phyloP scores from a whole-genome alignment of 2,113 vertebrate species.

The Carlito syrichta region DNA sequence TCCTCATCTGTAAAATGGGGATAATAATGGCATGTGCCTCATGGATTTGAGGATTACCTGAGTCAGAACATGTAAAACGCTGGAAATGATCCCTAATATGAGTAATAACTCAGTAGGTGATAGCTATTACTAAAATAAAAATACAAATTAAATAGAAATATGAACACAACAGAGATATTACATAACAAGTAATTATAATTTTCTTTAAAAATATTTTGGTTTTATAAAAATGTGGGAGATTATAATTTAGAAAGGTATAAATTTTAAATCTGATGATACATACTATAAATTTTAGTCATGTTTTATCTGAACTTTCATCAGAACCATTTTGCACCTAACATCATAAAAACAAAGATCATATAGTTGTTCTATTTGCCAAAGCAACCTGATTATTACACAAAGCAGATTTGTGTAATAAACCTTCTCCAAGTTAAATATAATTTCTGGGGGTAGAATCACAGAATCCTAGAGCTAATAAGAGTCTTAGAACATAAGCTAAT shows the following conservation, averaged over 20 bases:
- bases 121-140: background rate
- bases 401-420: background rate
- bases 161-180: background rate
- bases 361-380: background rate
- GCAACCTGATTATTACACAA: background rate
- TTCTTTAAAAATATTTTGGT: background rate
- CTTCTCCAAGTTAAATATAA: background rate
- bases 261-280: background rate
- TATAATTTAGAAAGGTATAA: background rate
- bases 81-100: background rate
- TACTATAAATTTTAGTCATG: background rate
- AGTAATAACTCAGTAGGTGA: background rate
- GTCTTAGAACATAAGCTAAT: background rate
- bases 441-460: background rate
- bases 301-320: conserved; percentile 11
- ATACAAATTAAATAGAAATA: background rate
- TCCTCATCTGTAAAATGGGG: background rate
- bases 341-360: conserved; percentile 3
- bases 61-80: background rate
- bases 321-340: background rate
- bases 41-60: background rate
- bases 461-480: background rate
- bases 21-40: background rate
- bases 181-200: background rate
- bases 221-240: background rate